Base-by-base conservation (phyloP, 2,797 vertebrate species). In the Podarcis lilfordi region DNA sequence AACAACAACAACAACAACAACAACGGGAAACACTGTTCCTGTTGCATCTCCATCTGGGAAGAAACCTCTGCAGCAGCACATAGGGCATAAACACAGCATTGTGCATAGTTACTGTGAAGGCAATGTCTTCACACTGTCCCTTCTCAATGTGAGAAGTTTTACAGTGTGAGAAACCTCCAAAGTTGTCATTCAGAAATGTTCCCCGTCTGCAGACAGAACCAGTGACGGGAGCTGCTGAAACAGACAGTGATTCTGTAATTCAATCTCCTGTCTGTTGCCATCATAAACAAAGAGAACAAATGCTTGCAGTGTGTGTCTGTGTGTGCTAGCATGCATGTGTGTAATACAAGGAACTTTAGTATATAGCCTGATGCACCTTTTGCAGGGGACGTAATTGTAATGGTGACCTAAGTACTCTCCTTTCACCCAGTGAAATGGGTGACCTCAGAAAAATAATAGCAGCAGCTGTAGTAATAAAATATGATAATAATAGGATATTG, bases 341-440 rank as follows among this genome's bases (percentile, higher is more conserved):
- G 91, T 91, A 92, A 85, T 92, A 87, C n/a, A 76, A 88, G 88
- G 86, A 66, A 91, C 87, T 82, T 87, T 89, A 50, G 91, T 94
- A 95, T 95, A 94, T 95, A 96, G 91, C 7, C 23, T 86, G 72
- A 76, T 81, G 76, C 32, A 40, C 25, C 32, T 81, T 81, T 86
- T 89, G 25, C 78, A 66, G 55, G 75, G 37, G 55, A 8, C 32
- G n/a, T 72, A 37, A 45, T 66, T 50, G 2, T 35, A 80, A 78
- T 50, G 40, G 37, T 75, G 59, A 85, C 32, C 72, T 75, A 87
- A 55, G 78, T 74, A 85, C n/a, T 4, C 7, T 35, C 7, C 29
- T 35, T 82, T 82, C n/a, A 11, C 13, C 64, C 40, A 87, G 4
- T 64, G 37, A 82, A 64, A 40, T 8, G 11, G 35, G 69, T 43